Conservation (phyloP, 2,797 vertebrate species). For the Lithobates sylvaticus region DNA sequence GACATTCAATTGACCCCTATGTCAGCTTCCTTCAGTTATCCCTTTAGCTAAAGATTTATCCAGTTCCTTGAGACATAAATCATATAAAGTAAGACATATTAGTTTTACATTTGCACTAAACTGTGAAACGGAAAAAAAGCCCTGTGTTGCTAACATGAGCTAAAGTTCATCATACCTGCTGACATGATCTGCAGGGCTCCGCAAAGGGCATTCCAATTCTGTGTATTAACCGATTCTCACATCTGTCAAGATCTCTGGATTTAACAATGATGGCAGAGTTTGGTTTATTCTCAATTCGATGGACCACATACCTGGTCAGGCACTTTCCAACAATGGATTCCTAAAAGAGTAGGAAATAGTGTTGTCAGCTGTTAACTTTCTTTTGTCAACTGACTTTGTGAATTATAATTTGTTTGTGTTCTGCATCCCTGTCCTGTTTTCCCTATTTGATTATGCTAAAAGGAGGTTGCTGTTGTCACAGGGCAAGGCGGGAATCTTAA, state of each 20-base stretch:
- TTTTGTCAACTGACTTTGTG: too few species aligned
- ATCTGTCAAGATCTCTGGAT: conserved; percentile 79
- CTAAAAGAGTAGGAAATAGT: conserved; percentile 65
- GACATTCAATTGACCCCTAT: not conserved
- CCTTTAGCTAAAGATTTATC: too few species aligned
- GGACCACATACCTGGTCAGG: conserved; percentile 77
- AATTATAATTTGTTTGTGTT: too few species aligned
- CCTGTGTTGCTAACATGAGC: too few species aligned
- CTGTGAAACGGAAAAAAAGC: too few species aligned
- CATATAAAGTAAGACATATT: too few species aligned
- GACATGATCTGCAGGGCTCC: conserved; percentile 71
- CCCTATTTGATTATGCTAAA: too few species aligned
- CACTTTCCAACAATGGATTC: conserved; percentile 82
- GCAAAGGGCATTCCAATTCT: conserved; percentile 77
- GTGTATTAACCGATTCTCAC: conserved; percentile 77
- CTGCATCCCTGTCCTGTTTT: too few species aligned
- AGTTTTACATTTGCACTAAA: too few species aligned
- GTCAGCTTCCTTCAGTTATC: not conserved
- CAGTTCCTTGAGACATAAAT: too few species aligned
- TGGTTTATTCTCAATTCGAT: conserved; percentile 75
- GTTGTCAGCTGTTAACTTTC: not conserved
- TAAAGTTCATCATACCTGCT: conserved; percentile 73
- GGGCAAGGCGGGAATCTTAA: too few species aligned
- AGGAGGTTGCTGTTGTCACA: too few species aligned
- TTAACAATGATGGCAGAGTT: conserved; percentile 74